Evolutionary conservation across 2,888 invertebrate species (phyloP).

Genomic region (Notodonta ziczac): DNA sequence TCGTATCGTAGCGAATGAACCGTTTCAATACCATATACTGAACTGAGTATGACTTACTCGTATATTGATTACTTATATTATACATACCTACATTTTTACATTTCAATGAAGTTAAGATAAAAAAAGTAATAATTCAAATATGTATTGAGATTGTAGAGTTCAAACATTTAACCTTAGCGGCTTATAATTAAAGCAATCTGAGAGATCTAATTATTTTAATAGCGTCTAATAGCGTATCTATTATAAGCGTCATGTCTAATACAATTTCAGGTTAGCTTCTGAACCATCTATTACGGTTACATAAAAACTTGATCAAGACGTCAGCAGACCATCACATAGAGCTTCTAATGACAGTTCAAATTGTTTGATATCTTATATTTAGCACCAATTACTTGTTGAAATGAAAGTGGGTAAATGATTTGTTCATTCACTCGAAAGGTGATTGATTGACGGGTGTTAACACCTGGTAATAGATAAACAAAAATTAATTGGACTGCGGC

Average conservation of each 20-base stretch:
- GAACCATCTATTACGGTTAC: background rate
- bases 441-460: slow-evolving; percentile 24
- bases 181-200: background rate
- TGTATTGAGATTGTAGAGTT: background rate
- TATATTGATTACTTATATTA: too few relatives aligned
- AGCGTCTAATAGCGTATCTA: too few relatives aligned
- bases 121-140: background rate
- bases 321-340: slow-evolving; percentile 7
- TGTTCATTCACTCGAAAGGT: slow-evolving; percentile 19
- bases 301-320: slow-evolving; percentile 20
- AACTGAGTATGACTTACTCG: too few relatives aligned
- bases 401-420: slow-evolving; percentile 13
- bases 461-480: background rate
- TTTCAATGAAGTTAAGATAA: background rate
- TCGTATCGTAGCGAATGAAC: too few relatives aligned
- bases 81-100: too few relatives aligned
- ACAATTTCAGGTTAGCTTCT: slow-evolving; percentile 11
- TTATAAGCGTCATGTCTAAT: slow-evolving; percentile 9
- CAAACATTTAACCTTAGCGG: slow-evolving; percentile 1
- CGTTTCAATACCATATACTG: too few relatives aligned
- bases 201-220: slow-evolving; percentile 9
- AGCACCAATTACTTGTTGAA: slow-evolving; percentile 3
- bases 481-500: background rate
- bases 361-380: background rate
- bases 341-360: background rate